Evolutionary conservation across 1,140 invertebrate genomes (phyloP).

Genomic region (Ditylenchus dipsaci): DNA sequence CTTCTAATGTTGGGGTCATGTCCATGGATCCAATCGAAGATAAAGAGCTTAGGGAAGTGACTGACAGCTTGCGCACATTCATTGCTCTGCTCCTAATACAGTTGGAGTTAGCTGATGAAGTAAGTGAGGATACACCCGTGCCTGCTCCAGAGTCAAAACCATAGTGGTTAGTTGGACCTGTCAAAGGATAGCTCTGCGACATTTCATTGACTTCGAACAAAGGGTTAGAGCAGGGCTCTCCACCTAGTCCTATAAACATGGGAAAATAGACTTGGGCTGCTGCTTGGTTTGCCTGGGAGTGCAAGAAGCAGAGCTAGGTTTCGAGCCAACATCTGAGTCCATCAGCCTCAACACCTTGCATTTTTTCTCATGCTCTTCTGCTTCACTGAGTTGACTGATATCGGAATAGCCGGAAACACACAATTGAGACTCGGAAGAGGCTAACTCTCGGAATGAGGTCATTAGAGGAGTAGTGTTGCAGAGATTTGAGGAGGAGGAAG

Average conservation of each 20-base stretch:
- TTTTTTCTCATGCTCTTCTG: neutral
- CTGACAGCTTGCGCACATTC: constrained; percentile 41
- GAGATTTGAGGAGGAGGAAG: constrained; percentile 9
- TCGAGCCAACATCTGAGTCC: neutral
- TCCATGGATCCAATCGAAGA: constrained; percentile 56
- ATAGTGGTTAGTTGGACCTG: neutral
- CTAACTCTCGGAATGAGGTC: constrained; percentile 50
- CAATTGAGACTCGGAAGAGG: constrained; percentile 41
- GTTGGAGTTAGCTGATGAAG: constrained; percentile 4
- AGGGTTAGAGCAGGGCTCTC: constrained; percentile 8
- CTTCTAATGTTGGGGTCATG: constrained; percentile 48
- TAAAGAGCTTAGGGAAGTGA: constrained; percentile 35
- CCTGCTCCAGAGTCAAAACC: constrained; percentile 10
- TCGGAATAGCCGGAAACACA: constrained; percentile 24
- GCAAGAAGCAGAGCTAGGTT: neutral
- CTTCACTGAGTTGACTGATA: neutral
- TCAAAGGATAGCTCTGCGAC: neutral
- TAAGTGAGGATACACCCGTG: neutral
- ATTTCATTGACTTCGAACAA: neutral
- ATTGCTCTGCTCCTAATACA: neutral
- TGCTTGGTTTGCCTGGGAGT: constrained; percentile 7
- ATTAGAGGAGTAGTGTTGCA: constrained; percentile 30
- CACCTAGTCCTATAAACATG: constrained; percentile 50
- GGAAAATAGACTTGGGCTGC: constrained; percentile 43
- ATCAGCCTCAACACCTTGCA: no score